Evolutionary conservation across 2,113 vertebrate genomes (phyloP), one percentile per base, ranked within the genome.

Genomic region (Crotophaga sulcirostris): DNA sequence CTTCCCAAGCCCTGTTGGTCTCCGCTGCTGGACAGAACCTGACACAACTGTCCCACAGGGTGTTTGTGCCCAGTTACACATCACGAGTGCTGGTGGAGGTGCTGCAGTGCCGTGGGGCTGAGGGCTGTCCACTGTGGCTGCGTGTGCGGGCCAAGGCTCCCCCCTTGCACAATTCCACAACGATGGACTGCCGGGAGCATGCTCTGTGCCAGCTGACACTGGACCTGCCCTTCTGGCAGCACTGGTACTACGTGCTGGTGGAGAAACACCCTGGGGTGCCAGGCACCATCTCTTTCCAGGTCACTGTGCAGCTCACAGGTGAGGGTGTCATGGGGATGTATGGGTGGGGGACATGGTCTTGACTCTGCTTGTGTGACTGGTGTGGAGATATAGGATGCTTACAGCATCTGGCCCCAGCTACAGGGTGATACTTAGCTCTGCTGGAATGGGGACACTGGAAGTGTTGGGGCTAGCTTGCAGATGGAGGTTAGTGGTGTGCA

Each of bases 161-260:
- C 8, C 99, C 99, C 0, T 96, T 99, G 91, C 99, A 99, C 96
- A 99, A 99, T 97, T 99, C 99, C 88, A 99, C 98, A 6, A 97
- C 98, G 10, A 94, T 98, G 83, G 98, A 99, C 98, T 99, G 99
- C 97, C 97, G 98, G 81, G 98, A 98, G 76, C 97, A 96, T 31
- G 59, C 87, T 8, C 96, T 97, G 38, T 99, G 99, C 95, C 98
- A 98, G 88, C 97, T 99, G 92, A 98, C 98, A 26, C 95, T 99
- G 73, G 96, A 98, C 2, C 96, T 99, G 54, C 99, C 99, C 31
- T 98, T 98, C 90, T 99, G 99, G 99, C 99, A 99, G 66, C 98
- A 99, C 84, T 99, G 99, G 99, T 99, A 99, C 98, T 99, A 99
- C 10, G 98, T 99, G 93, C 98, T 99, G 74, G 98, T 99, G 97